Base-by-base conservation (phyloP, 1,140 invertebrate genomes). In the Drosophila ironensis region DNA sequence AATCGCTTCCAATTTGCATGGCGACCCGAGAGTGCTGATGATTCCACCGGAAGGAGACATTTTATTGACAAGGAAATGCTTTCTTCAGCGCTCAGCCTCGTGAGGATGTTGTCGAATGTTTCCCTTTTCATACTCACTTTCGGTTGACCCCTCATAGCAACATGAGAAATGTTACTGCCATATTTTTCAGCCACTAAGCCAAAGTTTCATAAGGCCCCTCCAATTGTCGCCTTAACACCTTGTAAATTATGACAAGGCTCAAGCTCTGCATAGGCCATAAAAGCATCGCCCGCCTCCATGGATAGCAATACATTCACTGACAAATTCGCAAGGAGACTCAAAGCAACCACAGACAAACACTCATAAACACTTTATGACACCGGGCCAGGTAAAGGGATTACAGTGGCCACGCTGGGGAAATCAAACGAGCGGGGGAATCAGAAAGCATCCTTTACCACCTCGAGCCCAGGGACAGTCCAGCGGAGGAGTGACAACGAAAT, bases 341-440 rank as follows among this genome's bases (percentile, higher is more conserved):
- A 68, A 68, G 63, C 28, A 37, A 59, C 51, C 52, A 64, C 50
- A 37, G 67, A 42, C 51, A 71, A 66, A 53, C 47, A 50, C 52
- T 78, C 78, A 82, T 82, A 82, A 84, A 82, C 78, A 84, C 72
- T 82, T 82, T 82, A 82, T 77, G 77, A 59, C 53, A 84, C 69
- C 41, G 69, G 69, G 48, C 28, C 27, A 50, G 24, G 41, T 44
- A 57, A 48, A 44, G 44, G 64, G 61, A 35, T 14, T 50, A 35
- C 70, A 60, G 16, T 45, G 63, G 50, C 35, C 71, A 86, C 78
- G 57, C 78, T 73, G 63, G 78, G 78, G 78, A 84, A 84, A 84
- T 84, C 78, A 84, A 84, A 84, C 59, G 80, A 19, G 75, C 72
- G 50, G 60, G 57, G 66, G 50, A 27, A 42, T 44, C 25, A 25